Base-by-base conservation (phyloP, 2,797 vertebrate genomes). In the Sphenodon punctatus region DNA sequence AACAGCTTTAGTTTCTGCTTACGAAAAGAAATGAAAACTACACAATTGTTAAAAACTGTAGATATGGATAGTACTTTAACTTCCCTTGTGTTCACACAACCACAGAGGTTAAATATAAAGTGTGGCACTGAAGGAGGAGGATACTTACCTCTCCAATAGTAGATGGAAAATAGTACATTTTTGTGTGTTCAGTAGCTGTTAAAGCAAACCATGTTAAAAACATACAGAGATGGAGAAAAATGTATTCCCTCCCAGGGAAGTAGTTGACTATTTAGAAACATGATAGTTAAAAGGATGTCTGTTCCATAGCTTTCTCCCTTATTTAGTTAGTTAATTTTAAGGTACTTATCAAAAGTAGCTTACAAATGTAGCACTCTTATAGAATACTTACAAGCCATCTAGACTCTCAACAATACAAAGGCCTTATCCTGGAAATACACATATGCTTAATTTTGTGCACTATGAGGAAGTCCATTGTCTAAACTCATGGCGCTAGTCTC, bases 21-120 rank as follows among this genome's bases (percentile, higher is more conserved):
- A 8, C 49, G n/a, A 48, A 22, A 67, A 41, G 2, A 3, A 2
- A 0, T 1, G 3, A 6, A 4, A 49, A 17, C 11, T 27, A 1
- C 6, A 1, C 0, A 0, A 1, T 0, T 32, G 67, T 3, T 25
- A 46, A 67, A 60, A 72, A 16, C n/a, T 67, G 23, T 34, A 23
- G 5, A 1, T 65, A 3, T 1, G 55, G 46, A 7, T 49, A 20
- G 46, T 45, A n/a, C n/a, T n/a, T n/a, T n/a, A n/a, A n/a, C n/a
- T n/a, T n/a, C n/a, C n/a, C n/a, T n/a, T n/a, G n/a, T n/a, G n/a
- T n/a, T n/a, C n/a, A n/a, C n/a, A n/a, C n/a, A n/a, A n/a, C n/a
- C n/a, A n/a, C n/a, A n/a, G n/a, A n/a, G n/a, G n/a, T n/a, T n/a
- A n/a, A n/a, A n/a, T n/a, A n/a, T n/a, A n/a, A n/a, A n/a, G n/a